Base-by-base conservation (phyloP, 2,797 vertebrate genomes). In the Austrolebias charrua region DNA sequence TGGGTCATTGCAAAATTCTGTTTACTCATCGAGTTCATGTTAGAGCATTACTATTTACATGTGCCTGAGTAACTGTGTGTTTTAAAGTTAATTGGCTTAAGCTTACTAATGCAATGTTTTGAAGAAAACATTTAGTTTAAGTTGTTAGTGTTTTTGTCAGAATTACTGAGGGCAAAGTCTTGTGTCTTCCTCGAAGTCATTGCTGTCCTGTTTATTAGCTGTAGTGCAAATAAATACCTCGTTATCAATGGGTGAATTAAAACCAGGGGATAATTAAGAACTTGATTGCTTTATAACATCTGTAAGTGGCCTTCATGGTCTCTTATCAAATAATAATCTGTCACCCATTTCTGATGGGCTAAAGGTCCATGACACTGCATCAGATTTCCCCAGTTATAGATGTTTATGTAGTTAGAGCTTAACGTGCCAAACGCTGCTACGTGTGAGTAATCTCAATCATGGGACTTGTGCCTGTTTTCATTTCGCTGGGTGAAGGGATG, bases 401-500 rank as follows among this genome's bases (percentile, higher is more conserved):
- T 18, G 50, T 55, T 64, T 62, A 60, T 55, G 33, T 31, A 33
- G 54, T 44, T 56, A 20, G 18, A 52, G 53, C n/a, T 2, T 0
- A 38, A 58, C 9, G 20, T 52, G 7, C 40, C 38, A 19, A 38
- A 14, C 53, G 43, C 7, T 8, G 33, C 33, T 33, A 16, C 52
- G 31, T 24, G 45, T 48, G 45, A 16, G 9, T 15, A 60, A 61
- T 50, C 33, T 64, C 60, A 33, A n/a, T 19, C 18, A 29, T 58
- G 29, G 47, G 61, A 82, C 78, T 70, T 62, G 29, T 2, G 1
- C 46, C 50, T 29, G 38, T 59, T 71, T 64, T 48, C 49, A 60
- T 56, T 63, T 49, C 49, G 35, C 44, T 53, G 49, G 44, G 24
- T 42, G 9, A 66, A 28, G 52, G 31, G 24, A 58, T 55, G 52